A percentile compares a stretch with the other conserved stretches of the same genome.
Evolutionary conservation across 2,888 invertebrate species (phyloP).

Genomic region (Ophion obscuratus): DNA sequence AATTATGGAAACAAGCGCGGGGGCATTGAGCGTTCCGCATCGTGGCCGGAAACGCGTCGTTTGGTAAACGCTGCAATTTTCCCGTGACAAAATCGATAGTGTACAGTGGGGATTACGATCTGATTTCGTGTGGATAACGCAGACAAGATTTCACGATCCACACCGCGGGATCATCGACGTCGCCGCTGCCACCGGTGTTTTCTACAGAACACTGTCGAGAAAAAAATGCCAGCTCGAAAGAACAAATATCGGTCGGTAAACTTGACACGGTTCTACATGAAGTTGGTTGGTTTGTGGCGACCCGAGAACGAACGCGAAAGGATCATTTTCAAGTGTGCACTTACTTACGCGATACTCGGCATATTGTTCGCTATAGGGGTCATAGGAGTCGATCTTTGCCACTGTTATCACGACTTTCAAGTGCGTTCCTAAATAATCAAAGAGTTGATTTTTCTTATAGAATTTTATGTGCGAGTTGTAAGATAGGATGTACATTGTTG

Average conservation of each 20-base stretch:
- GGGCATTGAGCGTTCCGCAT: neutral
- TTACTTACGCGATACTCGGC: neutral
- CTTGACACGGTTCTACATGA: neutral
- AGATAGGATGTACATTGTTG: neutral
- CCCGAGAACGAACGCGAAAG: neutral
- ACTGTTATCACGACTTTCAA: neutral
- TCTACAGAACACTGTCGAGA: neutral
- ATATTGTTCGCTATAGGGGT: neutral
- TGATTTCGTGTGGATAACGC: neutral
- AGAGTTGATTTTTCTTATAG: neutral
- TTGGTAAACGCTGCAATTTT: neutral
- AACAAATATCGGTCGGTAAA: neutral
- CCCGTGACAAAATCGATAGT: neutral
- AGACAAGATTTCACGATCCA: neutral
- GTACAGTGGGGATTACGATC: neutral
- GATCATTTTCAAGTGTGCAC: neutral
- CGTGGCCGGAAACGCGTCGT: neutral
- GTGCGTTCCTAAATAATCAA: neutral
- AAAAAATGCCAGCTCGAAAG: neutral
- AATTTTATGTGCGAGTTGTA: neutral
- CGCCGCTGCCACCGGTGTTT: neutral
- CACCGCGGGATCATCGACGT: neutral
- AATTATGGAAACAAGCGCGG: neutral
- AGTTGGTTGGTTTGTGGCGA: neutral
- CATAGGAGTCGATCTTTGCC: neutral